Conservation (phyloP, 2,888 invertebrate species). For the Drosophila pegasa region DNA sequence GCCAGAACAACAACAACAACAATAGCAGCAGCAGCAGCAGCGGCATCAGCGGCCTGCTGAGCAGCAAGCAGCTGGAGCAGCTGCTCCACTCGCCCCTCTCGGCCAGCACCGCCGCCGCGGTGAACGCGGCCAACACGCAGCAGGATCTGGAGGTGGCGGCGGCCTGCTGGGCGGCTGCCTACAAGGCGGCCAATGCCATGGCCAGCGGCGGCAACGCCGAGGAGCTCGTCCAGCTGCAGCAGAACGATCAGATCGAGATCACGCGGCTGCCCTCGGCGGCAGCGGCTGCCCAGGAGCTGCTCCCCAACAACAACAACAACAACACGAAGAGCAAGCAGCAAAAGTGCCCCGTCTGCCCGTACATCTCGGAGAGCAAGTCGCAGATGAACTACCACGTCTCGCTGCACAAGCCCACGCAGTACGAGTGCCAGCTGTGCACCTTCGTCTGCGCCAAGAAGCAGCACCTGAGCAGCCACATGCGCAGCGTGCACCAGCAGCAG, state of each 20-base stretch:
- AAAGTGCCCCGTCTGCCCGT: constrained; percentile 92
- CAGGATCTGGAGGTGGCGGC: constrained; percentile 81
- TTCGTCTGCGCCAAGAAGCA: constrained; percentile 93
- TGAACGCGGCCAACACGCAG: constrained; percentile 75
- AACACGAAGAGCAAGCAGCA: constrained; percentile 87
- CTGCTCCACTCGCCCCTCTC: constrained; percentile 72
- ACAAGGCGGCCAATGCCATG: constrained; percentile 70
- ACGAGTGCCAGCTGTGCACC: constrained; percentile 92
- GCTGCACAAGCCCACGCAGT: constrained; percentile 87
- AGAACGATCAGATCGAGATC: constrained; percentile 84
- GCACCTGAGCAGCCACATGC: constrained; percentile 92
- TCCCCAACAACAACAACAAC: constrained; percentile 17
- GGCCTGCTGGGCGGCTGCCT: constrained; percentile 78
- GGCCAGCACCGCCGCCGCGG: constrained; percentile 70
- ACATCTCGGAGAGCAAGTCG: constrained; percentile 93
- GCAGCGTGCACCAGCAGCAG: constrained; percentile 86
- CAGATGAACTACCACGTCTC: constrained; percentile 95
- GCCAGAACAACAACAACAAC: constrained; percentile 48
- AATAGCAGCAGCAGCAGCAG: constrained; percentile 37
- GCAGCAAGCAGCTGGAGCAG: constrained; percentile 69
- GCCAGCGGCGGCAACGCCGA: constrained; percentile 66
- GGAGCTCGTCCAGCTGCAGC: constrained; percentile 78
- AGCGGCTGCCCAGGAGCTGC: constrained; percentile 4
- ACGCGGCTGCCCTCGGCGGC: constrained; percentile 74
- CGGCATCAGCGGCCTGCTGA: constrained; percentile 59